Percentiles rank a stretch among this genome's conserved stretches.
These are phyloP conservation scores for Nephrotoma guestfalica DNA, from an alignment of 2,888 invertebrate species.

Conservation along the genomic window DNA sequence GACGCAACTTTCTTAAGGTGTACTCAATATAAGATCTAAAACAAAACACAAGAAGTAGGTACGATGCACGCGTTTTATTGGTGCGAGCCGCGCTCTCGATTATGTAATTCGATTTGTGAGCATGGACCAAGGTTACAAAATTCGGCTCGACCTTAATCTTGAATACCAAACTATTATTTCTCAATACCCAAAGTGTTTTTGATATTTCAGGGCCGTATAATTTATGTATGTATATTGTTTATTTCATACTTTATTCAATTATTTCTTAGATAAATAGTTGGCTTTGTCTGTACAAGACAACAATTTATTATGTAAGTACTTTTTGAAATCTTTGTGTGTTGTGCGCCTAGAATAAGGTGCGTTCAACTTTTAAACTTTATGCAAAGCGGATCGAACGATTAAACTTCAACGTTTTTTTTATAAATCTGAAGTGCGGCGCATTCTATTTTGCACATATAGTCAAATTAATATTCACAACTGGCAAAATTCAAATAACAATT, in stretches of 20 bases:
- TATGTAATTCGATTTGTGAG: not conserved
- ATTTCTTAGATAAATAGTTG: not conserved
- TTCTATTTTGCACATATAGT: too few relatives aligned
- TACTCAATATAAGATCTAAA: not conserved
- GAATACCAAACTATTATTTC: not conserved
- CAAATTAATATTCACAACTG: too few relatives aligned
- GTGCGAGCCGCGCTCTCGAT: not conserved
- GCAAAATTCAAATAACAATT: too few relatives aligned
- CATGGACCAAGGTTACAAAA: not conserved
- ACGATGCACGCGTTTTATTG: not conserved
- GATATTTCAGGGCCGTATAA: not conserved
- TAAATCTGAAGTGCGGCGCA: too few relatives aligned
- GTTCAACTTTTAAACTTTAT: not conserved
- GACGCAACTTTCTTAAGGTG: not conserved
- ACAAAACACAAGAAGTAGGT: not conserved
- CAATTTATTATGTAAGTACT: too few relatives aligned
- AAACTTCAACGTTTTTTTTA: too few relatives aligned
- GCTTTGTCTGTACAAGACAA: too few relatives aligned
- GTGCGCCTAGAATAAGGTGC: not conserved
- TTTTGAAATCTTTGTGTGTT: not conserved
- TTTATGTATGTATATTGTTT: not conserved
- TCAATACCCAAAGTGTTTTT: not conserved
- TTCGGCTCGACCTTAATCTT: not conserved
- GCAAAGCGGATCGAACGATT: too few relatives aligned
- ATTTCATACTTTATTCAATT: not conserved